Base-by-base conservation (phyloP, 2,888 invertebrate genomes). In the Cremastinae sp. region DNA sequence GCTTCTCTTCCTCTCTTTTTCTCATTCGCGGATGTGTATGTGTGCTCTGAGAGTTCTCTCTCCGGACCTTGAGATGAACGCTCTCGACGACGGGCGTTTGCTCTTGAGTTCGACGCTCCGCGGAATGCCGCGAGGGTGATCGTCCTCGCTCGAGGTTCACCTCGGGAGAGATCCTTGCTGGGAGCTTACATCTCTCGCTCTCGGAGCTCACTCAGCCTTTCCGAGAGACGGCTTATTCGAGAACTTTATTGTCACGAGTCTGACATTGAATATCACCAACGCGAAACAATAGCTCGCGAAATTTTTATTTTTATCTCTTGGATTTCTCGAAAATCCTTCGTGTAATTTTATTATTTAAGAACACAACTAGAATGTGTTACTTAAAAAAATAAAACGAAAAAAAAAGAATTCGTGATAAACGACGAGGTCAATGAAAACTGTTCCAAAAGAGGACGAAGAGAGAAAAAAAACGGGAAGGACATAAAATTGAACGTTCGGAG, bases 51-150 rank as follows among this genome's bases (percentile, higher is more conserved):
- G 14, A n/a, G n/a, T n/a, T n/a, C 35, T 28, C 49, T 58, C 70
- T 37, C 53, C 72, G 75, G 75, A 68, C 75, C 75, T 76, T 76
- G 76, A 76, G 73, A 69, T 69, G 69, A 74, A 69, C 74, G 73
- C 49, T 62, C 28, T 28, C 28, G 28, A 28, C 73, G 75, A 71
- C 65, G 73, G 66, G 65, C 58, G 75, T 71, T 74, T 65, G 51
- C 71, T 62, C 68, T 62, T 47, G 62, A 68, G 76, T 76, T 76
- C 76, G 76, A 74, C 76, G 76, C 73, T 76, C 76, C 64, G 69
- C 69, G 76, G 73, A 76, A 73, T 74, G 73, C 69, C 76, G 45
- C 73, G 73, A 76, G 76, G 76, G 76, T 76, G 76, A 76, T 76
- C 76, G 76, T 76, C 76, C 73, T 76, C 76, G 68, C 75, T 75